These are phyloP conservation scores for Trididemnum nubilum DNA, from an alignment of 23 tunicate species.

Conservation along the genomic window DNA sequence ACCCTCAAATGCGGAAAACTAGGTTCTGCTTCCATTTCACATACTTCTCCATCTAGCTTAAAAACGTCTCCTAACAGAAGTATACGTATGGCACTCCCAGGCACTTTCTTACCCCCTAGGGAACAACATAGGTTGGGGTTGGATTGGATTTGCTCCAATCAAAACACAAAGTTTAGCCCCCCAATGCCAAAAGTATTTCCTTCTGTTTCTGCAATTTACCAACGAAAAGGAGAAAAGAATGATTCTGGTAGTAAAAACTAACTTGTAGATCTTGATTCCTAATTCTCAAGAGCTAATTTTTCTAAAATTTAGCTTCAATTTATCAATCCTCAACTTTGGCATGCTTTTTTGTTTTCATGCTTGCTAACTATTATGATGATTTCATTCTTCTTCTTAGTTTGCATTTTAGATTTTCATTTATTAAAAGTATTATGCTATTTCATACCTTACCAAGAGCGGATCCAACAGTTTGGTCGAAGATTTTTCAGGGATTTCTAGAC, in stretches of 20 bases:
- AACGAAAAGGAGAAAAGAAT: slow-evolving; percentile 33
- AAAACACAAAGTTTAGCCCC: slow-evolving; percentile 60
- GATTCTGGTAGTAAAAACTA: neutral
- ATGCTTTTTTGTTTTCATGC: no score
- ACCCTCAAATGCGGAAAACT: neutral
- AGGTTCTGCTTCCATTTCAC: neutral
- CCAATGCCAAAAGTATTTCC: slow-evolving; percentile 86
- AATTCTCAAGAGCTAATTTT: no score
- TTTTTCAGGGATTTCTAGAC: no score
- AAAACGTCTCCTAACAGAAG: slow-evolving; percentile 27
- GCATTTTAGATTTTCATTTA: no score
- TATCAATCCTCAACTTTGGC: no score
- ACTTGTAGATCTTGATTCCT: no score
- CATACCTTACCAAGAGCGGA: no score
- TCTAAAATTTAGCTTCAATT: no score
- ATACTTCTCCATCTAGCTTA: neutral
- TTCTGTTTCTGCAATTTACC: slow-evolving; percentile 33
- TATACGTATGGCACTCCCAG: slow-evolving; percentile 58
- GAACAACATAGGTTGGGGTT: slow-evolving; percentile 77
- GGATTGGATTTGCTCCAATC: slow-evolving; percentile 52
- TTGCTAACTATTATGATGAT: no score
- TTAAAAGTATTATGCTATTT: no score
- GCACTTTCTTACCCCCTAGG: slow-evolving; percentile 68
- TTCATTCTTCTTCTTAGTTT: no score
- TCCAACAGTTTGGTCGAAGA: no score